phyloP scores from a whole-genome alignment of 2,797 vertebrate genomes.

The Florisuga fusca region DNA sequence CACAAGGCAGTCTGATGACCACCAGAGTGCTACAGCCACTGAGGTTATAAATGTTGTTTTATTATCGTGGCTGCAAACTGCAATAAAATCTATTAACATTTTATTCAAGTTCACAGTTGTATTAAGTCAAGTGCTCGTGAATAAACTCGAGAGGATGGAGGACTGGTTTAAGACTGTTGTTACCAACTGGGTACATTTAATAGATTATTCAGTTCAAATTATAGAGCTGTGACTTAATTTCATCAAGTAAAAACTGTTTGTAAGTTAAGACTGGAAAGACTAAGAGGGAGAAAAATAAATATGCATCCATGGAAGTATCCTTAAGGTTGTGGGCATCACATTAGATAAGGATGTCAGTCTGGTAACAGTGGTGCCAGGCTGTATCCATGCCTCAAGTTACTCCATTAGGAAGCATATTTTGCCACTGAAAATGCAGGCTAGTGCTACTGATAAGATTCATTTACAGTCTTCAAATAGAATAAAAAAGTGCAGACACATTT shows the following conservation, averaged over 20 bases:
- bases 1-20: not conserved
- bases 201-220: constrained; percentile 14
- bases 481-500: not conserved
- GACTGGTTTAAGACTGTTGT: not conserved
- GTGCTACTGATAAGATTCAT: not conserved
- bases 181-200: not conserved
- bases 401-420: not conserved
- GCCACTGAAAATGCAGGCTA: not conserved
- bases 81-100: constrained; percentile 40
- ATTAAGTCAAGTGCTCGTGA: constrained; percentile 22
- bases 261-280: not conserved
- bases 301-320: not conserved
- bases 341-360: not conserved
- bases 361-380: not conserved
- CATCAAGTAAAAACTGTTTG: not conserved
- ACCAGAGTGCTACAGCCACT: not conserved
- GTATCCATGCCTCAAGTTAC: not conserved
- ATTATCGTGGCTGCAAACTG: not conserved
- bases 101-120: not conserved
- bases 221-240: not conserved
- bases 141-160: constrained; percentile 6
- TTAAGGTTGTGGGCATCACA: not conserved
- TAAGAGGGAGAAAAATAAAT: not conserved
- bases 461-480: not conserved
- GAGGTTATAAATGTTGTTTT: not conserved